phyloP scores from a whole-genome alignment of 2,113 vertebrate genomes.

The Ia io region DNA sequence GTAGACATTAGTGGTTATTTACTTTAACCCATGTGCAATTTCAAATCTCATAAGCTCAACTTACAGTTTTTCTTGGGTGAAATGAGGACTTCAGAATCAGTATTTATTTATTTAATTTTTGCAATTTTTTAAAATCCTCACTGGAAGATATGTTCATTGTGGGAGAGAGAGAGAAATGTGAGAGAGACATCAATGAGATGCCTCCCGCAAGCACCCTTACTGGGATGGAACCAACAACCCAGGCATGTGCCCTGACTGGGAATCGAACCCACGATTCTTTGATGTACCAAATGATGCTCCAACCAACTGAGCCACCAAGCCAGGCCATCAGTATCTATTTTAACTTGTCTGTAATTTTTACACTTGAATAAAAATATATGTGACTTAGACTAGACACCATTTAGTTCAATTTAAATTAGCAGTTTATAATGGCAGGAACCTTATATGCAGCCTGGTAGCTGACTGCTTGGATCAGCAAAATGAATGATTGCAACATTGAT shows the following conservation, averaged over 20 bases:
- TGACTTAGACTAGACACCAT: not conserved
- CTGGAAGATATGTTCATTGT: no score
- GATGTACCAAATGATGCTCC: no score
- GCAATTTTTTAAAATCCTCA: no score
- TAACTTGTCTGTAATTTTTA: not conserved
- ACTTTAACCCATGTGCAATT: not conserved
- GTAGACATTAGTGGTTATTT: not conserved
- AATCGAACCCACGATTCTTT: not conserved
- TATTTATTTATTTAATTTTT: not conserved
- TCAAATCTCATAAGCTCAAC: not conserved
- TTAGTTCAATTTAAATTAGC: not conserved
- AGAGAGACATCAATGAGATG: not conserved
- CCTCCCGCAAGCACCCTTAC: no score
- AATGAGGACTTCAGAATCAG: not conserved
- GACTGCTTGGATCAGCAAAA: not conserved
- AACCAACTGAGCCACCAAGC: not conserved
- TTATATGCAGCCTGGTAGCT: not conserved
- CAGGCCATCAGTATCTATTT: not conserved
- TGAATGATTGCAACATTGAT: not conserved
- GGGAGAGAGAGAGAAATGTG: not conserved
- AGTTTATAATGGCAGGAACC: not conserved
- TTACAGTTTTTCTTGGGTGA: conserved; percentile 2
- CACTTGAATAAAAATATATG: not conserved
- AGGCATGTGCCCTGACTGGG: not conserved
- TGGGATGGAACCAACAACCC: no score